Conservation (phyloP, 2,113 vertebrate genomes). For the Rhizomys pruinosus region DNA sequence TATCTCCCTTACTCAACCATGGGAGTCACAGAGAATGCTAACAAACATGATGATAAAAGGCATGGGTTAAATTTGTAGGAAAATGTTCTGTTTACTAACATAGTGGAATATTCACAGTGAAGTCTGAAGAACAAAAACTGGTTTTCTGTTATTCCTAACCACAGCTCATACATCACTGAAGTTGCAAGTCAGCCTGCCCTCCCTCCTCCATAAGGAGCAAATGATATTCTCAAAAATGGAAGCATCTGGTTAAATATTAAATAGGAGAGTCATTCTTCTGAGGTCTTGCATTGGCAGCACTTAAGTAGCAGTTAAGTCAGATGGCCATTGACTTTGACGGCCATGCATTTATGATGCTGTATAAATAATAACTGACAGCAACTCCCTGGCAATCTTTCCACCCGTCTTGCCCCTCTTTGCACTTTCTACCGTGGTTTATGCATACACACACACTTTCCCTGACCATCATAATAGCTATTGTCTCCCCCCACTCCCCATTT, state of each 20-base stretch:
- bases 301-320: slow-evolving; percentile 64
- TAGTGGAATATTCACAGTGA: background rate
- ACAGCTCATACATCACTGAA: slow-evolving; percentile 26
- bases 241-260: slow-evolving; percentile 79
- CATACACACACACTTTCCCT: slow-evolving; percentile 2
- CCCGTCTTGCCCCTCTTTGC: slow-evolving; percentile 36
- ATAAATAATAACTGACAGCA: slow-evolving; percentile 73
- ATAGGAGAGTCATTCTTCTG: slow-evolving; percentile 63
- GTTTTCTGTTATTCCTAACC: background rate
- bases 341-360: slow-evolving; percentile 51
- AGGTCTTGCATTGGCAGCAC: slow-evolving; percentile 34
- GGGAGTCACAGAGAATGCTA: background rate
- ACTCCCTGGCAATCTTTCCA: background rate
- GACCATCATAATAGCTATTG: slow-evolving; percentile 61
- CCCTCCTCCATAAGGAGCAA: slow-evolving; percentile 44
- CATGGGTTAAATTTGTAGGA: background rate
- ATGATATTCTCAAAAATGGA: slow-evolving; percentile 68
- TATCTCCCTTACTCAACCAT: background rate
- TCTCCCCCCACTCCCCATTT: slow-evolving; percentile 35
- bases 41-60: background rate
- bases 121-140: background rate
- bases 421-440: slow-evolving; percentile 38
- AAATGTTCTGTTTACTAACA: background rate
- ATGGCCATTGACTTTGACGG: slow-evolving; percentile 58
- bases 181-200: slow-evolving; percentile 37